Evolutionary conservation across 2,113 vertebrate species (phyloP).

Genomic region (Merops nubicus): DNA sequence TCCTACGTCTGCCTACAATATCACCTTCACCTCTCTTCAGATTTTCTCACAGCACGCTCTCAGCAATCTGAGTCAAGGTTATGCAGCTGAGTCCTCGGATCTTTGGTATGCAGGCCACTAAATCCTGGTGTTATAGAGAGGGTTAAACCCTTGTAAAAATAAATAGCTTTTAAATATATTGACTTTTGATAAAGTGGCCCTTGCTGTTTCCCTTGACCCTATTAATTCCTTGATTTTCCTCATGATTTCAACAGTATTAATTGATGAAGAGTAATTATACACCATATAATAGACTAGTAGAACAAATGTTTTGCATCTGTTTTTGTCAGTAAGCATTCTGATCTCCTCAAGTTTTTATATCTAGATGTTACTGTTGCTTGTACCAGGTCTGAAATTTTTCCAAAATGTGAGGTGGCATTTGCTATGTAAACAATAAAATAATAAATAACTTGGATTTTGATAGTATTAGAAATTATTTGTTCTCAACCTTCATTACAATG

Average conservation of each 20-base stretch:
- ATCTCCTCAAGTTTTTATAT: neutral
- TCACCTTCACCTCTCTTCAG: neutral
- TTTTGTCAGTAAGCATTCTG: neutral
- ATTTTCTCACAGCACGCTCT: neutral
- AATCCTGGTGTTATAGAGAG: slow-evolving; percentile 2
- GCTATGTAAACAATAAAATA: neutral
- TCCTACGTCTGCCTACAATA: neutral
- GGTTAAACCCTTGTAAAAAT: neutral
- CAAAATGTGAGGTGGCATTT: neutral
- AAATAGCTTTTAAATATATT: neutral
- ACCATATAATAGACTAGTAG: neutral
- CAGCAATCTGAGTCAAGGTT: neutral
- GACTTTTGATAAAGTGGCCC: neutral
- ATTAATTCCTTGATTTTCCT: neutral
- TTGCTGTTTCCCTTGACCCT: neutral
- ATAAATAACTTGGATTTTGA: neutral
- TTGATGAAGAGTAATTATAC: neutral
- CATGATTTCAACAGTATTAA: neutral
- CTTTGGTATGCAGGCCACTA: neutral
- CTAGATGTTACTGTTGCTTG: neutral
- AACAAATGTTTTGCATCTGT: neutral
- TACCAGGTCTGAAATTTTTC: neutral
- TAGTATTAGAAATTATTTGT: neutral
- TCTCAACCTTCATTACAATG: neutral
- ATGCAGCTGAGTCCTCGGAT: neutral